These are phyloP conservation scores for Prionace glauca DNA, from an alignment of 2,797 vertebrate genomes.

Conservation along the genomic window DNA sequence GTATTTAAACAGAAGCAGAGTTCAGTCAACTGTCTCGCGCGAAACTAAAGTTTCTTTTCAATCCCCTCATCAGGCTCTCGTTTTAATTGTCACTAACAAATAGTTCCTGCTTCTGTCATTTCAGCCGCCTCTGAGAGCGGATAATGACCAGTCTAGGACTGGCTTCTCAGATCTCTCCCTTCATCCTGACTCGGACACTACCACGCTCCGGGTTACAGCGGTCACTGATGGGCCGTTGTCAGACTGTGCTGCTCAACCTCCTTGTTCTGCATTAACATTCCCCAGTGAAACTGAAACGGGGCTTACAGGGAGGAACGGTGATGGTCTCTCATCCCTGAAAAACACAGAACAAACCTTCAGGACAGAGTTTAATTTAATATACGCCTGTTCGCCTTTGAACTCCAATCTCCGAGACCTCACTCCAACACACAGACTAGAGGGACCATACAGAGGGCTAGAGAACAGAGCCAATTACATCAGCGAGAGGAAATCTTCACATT, in stretches of 20 bases:
- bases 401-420: conserved; percentile 68
- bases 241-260: conserved; percentile 63
- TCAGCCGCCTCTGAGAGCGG: conserved; percentile 77
- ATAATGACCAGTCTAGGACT: conserved; percentile 68
- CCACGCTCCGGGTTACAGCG: conserved; percentile 56
- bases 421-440: conserved; percentile 56
- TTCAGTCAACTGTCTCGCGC: conserved; percentile 4
- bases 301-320: conserved; percentile 65
- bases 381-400: conserved; percentile 94
- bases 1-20: conserved; percentile 36
- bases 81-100: conserved; percentile 10
- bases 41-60: background rate
- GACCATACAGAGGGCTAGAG: conserved; percentile 55
- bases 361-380: conserved; percentile 99
- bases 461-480: conserved; percentile 51
- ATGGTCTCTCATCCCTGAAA: conserved; percentile 60
- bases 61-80: conserved; percentile 8
- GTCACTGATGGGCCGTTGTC: conserved; percentile 55
- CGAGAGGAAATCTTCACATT: conserved; percentile 73
- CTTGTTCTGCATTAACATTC: conserved; percentile 51
- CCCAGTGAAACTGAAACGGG: conserved; percentile 59
- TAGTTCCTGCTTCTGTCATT: conserved; percentile 47
- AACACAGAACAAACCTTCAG: conserved; percentile 85
- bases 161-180: conserved; percentile 72
- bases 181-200: conserved; percentile 71